Evolutionary conservation across 2,113 vertebrate species (phyloP).

Genomic region (Arizona elegans): DNA sequence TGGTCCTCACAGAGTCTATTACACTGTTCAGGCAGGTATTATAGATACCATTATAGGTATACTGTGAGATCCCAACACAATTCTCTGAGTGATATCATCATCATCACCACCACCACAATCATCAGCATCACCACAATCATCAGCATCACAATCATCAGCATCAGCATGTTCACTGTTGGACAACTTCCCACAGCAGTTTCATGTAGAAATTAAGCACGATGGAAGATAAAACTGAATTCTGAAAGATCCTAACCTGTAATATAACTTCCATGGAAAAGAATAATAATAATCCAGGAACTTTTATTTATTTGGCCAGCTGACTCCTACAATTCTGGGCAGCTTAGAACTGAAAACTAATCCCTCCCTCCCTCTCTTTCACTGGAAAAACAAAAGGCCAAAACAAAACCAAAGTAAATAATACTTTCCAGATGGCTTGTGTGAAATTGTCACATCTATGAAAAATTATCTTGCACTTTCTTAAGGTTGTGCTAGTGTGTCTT

Average conservation of each 20-base stretch:
- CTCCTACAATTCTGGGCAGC: neutral
- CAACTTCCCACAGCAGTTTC: neutral
- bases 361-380: neutral
- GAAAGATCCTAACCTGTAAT: neutral
- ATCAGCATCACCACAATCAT: neutral
- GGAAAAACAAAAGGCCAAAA: neutral
- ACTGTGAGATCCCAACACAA: neutral
- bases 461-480: neutral
- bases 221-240: neutral
- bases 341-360: neutral
- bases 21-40: neutral
- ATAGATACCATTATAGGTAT: neutral
- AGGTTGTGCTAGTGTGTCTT: neutral
- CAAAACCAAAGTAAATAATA: neutral
- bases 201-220: neutral
- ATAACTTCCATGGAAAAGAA: neutral
- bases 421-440: neutral
- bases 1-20: neutral
- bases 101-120: neutral
- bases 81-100: neutral
- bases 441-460: neutral
- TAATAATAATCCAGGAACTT: neutral
- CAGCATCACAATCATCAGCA: neutral
- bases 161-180: neutral
- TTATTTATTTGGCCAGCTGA: neutral